phyloP scores from a whole-genome alignment of 2,113 vertebrate genomes.

The Hyperopisus bebe region DNA sequence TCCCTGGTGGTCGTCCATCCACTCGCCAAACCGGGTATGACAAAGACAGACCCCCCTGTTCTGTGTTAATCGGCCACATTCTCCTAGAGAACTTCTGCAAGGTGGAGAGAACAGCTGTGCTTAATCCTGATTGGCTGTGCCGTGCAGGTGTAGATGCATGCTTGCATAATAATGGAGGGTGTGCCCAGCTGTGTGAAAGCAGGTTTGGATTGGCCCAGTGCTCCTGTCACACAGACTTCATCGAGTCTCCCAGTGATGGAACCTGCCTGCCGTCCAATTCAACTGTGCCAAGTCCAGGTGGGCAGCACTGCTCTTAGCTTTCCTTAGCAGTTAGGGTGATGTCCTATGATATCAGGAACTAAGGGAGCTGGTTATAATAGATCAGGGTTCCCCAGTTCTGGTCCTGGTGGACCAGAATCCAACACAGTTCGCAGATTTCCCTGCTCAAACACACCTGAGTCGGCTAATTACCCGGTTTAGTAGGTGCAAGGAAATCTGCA shows the following conservation, averaged over 20 bases:
- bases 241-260: slow-evolving; percentile 54
- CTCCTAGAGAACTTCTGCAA: background rate
- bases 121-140: background rate
- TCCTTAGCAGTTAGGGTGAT: background rate
- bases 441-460: background rate
- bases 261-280: slow-evolving; percentile 44
- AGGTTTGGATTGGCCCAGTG: slow-evolving; percentile 59
- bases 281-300: slow-evolving; percentile 46
- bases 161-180: slow-evolving; percentile 71
- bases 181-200: slow-evolving; percentile 73
- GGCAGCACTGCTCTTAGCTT: background rate
- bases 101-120: background rate
- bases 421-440: background rate
- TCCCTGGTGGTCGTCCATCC: slow-evolving; percentile 80
- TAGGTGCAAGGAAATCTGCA: background rate
- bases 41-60: background rate
- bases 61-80: background rate
- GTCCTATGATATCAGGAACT: background rate
- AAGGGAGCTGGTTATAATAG: background rate
- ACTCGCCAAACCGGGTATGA: slow-evolving; percentile 82
- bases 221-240: slow-evolving; percentile 58
- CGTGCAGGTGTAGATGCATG: slow-evolving; percentile 67
- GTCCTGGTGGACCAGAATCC: background rate
- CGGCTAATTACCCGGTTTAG: background rate
- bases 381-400: background rate